A percentile compares a stretch with the other conserved stretches of the same genome.
These are phyloP conservation scores for Popillia japonica DNA, from an alignment of 1,140 invertebrate species.

Conservation along the genomic window DNA sequence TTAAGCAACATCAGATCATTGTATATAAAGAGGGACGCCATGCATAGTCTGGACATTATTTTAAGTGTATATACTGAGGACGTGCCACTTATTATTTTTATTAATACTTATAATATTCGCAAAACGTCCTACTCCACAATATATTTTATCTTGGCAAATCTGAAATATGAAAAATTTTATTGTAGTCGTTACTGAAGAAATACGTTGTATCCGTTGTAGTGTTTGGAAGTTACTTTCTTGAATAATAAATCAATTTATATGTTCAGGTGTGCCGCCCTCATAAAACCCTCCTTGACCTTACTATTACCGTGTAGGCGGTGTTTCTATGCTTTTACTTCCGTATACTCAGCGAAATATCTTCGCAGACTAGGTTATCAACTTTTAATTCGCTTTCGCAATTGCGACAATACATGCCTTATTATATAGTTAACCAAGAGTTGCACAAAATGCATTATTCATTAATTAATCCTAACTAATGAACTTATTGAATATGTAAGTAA, in stretches of 20 bases:
- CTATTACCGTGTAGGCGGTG: constrained; percentile 12
- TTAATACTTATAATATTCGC: neutral
- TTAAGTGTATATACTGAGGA: no score
- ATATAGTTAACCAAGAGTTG: neutral
- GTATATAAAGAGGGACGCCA: no score
- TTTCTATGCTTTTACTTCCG: constrained; percentile 28
- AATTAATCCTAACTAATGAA: neutral
- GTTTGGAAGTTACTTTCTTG: neutral
- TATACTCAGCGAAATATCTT: constrained; percentile 31
- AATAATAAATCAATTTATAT: constrained; percentile 25
- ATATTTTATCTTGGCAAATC: constrained; percentile 5
- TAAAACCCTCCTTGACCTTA: constrained; percentile 34
- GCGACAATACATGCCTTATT: neutral
- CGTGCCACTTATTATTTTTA: no score
- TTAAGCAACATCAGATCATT: no score
- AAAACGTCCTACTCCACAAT: neutral
- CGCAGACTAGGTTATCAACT: constrained; percentile 21
- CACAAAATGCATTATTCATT: neutral
- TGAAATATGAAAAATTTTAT: neutral
- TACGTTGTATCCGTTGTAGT: constrained; percentile 3
- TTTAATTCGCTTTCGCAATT: constrained; percentile 2
- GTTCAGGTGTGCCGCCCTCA: constrained; percentile 33
- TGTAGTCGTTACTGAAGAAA: neutral
- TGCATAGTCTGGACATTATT: no score
- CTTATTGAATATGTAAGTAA: neutral